These are phyloP conservation scores for Otocyon megalotis DNA, from an alignment of 2,113 vertebrate species.

Conservation along the genomic window DNA sequence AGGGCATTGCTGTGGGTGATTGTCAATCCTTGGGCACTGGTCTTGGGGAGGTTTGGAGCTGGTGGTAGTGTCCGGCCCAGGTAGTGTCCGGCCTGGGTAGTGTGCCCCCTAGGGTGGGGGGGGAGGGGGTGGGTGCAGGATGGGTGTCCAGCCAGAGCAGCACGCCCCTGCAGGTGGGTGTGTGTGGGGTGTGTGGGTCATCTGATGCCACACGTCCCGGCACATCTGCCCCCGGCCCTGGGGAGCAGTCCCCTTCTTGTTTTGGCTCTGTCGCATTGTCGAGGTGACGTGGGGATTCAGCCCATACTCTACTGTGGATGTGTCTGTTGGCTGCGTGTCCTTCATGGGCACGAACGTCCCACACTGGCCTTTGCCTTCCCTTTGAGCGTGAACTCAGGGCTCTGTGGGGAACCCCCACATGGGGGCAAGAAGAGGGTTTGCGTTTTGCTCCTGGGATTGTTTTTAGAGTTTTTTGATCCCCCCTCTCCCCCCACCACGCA, in stretches of 20 bases:
- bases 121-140: too few relatives aligned
- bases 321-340: not conserved
- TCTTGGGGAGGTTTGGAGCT: not conserved
- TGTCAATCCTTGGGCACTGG: fast-evolving
- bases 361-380: not conserved
- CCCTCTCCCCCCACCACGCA: fast-evolving
- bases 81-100: not conserved
- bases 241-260: not conserved
- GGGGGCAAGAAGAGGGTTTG: not conserved
- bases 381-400: not conserved
- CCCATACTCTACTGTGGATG: not conserved
- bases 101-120: not conserved
- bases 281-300: fast-evolving
- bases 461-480: not conserved
- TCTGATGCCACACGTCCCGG: fast-evolving
- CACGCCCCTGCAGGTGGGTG: fast-evolving
- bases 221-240: not conserved
- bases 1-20: fast-evolving
- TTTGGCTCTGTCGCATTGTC: fast-evolving
- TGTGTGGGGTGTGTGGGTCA: too few relatives aligned
- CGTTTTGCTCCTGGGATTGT: not conserved
- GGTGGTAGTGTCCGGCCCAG: not conserved
- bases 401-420: fast-evolving
- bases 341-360: not conserved
- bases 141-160: not conserved